Percentiles rank a stretch among this genome's conserved stretches.
These are phyloP conservation scores for Gracilinanus agilis DNA, from an alignment of 2,113 vertebrate species.

Conservation along the genomic window DNA sequence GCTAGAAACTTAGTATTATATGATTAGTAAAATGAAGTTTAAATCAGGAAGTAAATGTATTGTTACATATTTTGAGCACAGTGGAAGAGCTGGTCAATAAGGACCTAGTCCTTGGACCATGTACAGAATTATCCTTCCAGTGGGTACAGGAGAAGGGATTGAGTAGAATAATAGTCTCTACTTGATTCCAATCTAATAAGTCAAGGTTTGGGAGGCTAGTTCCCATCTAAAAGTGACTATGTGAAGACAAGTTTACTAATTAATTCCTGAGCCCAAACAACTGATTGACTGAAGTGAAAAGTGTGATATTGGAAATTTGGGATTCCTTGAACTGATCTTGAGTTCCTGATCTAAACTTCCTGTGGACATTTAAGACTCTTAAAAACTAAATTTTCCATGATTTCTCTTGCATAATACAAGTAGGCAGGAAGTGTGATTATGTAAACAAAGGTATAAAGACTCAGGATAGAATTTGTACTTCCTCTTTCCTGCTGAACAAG, in stretches of 20 bases:
- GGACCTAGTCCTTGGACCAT: not conserved
- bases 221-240: not conserved
- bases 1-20: not conserved
- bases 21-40: not conserved
- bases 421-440: no score
- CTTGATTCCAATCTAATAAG: not conserved
- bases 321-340: no score
- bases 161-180: not conserved
- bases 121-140: not conserved
- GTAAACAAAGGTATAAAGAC: no score
- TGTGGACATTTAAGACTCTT: no score
- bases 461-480: no score
- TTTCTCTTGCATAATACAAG: no score
- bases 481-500: no score
- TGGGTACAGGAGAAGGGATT: not conserved
- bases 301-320: no score
- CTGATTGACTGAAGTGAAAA: not conserved
- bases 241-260: not conserved
- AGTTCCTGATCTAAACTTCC: no score
- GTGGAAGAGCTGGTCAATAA: not conserved
- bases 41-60: not conserved
- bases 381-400: no score
- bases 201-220: not conserved
- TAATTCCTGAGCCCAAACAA: no score
- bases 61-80: not conserved